These are phyloP conservation scores for Brachirus orientalis DNA, from an alignment of 2,113 vertebrate genomes.

Conservation along the genomic window DNA sequence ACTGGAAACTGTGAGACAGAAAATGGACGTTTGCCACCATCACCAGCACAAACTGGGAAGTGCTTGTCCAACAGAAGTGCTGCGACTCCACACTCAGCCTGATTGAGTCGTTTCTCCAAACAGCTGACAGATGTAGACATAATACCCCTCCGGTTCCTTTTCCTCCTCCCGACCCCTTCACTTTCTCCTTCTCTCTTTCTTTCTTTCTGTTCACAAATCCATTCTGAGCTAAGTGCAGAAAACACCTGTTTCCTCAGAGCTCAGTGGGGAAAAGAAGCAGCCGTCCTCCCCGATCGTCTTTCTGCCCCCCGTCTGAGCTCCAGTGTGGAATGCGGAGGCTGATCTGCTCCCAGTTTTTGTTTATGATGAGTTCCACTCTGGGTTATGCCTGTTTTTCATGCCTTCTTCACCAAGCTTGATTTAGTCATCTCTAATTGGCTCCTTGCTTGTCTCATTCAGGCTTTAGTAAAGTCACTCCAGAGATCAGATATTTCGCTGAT, in stretches of 20 bases:
- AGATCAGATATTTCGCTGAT: background rate
- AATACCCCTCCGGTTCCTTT: background rate
- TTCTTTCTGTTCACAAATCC: background rate
- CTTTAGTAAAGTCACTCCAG: background rate
- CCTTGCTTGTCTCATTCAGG: too few species aligned
- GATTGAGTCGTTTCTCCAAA: background rate
- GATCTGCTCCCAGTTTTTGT: background rate
- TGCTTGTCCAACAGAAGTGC: too few species aligned
- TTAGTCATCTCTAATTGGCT: background rate
- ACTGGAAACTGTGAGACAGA: too few species aligned
- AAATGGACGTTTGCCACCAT: too few species aligned
- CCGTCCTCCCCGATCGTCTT: background rate
- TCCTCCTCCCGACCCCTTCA: background rate
- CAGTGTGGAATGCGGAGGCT: slow-evolving; percentile 2
- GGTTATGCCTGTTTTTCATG: background rate
- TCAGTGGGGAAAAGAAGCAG: slow-evolving; percentile 13
- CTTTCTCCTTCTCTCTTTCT: background rate
- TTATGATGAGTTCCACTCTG: background rate
- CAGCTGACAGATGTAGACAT: slow-evolving; percentile 9
- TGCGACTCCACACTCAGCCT: too few species aligned
- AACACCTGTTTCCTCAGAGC: slow-evolving; percentile 37
- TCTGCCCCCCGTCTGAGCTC: slow-evolving; percentile 15
- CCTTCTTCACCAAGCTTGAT: too few species aligned
- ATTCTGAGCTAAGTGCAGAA: slow-evolving; percentile 10
- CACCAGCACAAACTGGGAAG: too few species aligned